phyloP scores from a whole-genome alignment of 2,888 invertebrate genomes.

The Cybosia mesomella region DNA sequence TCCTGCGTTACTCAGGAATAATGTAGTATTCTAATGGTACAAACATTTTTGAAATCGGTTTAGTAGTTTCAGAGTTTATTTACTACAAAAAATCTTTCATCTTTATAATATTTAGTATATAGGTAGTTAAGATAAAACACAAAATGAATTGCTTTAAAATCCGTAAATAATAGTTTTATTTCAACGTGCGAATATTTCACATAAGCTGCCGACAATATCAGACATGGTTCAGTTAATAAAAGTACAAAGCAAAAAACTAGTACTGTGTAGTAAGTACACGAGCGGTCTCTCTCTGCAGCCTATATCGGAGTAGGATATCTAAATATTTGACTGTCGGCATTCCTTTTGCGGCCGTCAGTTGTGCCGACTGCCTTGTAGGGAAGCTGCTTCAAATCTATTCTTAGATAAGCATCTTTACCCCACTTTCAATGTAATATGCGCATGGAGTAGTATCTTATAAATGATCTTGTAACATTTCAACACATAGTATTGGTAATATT shows the following conservation, averaged over 20 bases:
- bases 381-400: constrained; percentile 28
- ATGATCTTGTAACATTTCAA: constrained; percentile 1
- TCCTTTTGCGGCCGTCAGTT: constrained; percentile 49
- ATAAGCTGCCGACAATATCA: background rate
- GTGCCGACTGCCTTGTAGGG: constrained; percentile 46
- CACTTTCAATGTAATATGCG: constrained; percentile 33
- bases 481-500: background rate
- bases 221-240: constrained; percentile 1
- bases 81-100: too few species aligned
- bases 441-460: constrained; percentile 10
- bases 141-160: too few species aligned
- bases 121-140: too few species aligned
- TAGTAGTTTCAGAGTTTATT: too few species aligned
- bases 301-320: constrained; percentile 49
- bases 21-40: too few species aligned
- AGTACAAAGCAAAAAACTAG: background rate
- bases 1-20: too few species aligned
- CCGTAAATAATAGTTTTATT: background rate
- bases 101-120: too few species aligned
- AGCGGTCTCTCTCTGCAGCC: constrained; percentile 35
- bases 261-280: background rate
- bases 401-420: constrained; percentile 42
- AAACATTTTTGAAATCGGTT: too few species aligned
- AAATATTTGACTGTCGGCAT: constrained; percentile 45
- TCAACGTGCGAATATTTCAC: background rate